Conservation (phyloP, 2,113 vertebrate genomes). For the Gobio gobio region DNA sequence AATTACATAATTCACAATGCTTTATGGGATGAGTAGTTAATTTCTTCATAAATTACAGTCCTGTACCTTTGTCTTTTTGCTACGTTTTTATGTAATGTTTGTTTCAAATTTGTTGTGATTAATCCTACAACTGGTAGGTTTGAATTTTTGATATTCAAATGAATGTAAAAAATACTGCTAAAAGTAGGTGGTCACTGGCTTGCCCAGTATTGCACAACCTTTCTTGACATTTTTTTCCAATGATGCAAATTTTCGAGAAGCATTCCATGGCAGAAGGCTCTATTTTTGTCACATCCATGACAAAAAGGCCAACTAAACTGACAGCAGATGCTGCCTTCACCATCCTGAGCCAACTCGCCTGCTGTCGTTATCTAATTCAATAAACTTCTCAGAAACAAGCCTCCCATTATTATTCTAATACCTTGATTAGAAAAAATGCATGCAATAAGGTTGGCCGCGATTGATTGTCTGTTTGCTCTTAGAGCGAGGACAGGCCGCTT, state of each 20-base stretch:
- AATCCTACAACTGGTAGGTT: not conserved
- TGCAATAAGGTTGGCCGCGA: conserved; percentile 32
- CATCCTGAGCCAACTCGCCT: conserved; percentile 25
- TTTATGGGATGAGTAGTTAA: not conserved
- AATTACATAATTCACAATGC: not conserved
- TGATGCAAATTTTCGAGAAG: not conserved
- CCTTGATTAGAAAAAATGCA: conserved; percentile 44
- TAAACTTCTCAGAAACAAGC: conserved; percentile 42
- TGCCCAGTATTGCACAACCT: not conserved
- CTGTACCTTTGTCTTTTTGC: not conserved
- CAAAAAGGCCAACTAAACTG: conserved; percentile 37
- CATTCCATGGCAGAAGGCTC: conserved; percentile 4
- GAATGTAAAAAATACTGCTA: not conserved
- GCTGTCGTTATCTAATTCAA: conserved; percentile 42
- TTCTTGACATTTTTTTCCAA: not conserved
- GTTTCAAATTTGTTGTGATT: not conserved
- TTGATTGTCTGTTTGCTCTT: conserved; percentile 51
- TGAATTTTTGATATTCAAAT: not conserved
- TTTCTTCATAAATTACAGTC: not conserved
- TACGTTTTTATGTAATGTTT: not conserved
- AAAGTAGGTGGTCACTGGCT: not conserved
- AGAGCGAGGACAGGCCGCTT: conserved; percentile 46
- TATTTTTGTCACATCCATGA: conserved; percentile 18
- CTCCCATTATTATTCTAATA: conserved; percentile 51
- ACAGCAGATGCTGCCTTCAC: conserved; percentile 41